These are phyloP conservation scores for Leguminivora glycinivorella DNA, from an alignment of 1,140 invertebrate species.

Conservation along the genomic window DNA sequence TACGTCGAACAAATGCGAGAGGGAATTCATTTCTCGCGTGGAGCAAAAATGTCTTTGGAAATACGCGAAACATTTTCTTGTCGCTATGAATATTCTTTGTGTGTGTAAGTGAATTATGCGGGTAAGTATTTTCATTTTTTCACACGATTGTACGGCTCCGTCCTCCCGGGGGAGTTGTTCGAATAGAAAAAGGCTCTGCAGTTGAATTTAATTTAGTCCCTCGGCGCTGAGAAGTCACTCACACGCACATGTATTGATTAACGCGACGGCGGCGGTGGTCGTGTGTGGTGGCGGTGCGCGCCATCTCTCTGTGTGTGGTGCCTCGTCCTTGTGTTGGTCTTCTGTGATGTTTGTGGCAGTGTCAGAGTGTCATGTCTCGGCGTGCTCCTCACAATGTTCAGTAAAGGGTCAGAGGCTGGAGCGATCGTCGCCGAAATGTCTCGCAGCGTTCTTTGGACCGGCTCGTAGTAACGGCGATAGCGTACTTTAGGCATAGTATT, in stretches of 20 bases:
- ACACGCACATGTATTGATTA: constrained; percentile 81
- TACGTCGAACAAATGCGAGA: constrained; percentile 44
- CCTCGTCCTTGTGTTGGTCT: constrained; percentile 66
- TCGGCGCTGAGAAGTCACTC: constrained; percentile 68
- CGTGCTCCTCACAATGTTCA: constrained; percentile 59
- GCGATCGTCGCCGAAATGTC: constrained; percentile 52
- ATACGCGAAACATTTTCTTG: constrained; percentile 35
- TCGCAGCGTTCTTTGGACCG: constrained; percentile 64
- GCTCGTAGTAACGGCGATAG: constrained; percentile 64
- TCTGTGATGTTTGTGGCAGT: constrained; percentile 71
- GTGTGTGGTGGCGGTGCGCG: constrained; percentile 69
- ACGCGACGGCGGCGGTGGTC: constrained; percentile 70
- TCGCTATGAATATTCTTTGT: constrained; percentile 30
- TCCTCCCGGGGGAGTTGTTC: constrained; percentile 5
- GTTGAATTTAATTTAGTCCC: constrained; percentile 42
- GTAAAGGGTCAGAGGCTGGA: constrained; percentile 55
- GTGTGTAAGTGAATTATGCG: constrained; percentile 15
- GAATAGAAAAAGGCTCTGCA: constrained; percentile 59
- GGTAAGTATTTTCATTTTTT: neutral
- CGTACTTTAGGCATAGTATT: constrained; percentile 69
- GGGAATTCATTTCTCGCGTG: constrained; percentile 47
- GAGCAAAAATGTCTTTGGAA: constrained; percentile 36
- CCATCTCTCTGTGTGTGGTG: constrained; percentile 52
- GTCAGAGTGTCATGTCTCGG: constrained; percentile 68
- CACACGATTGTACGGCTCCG: constrained; percentile 10